A percentile compares a stretch with the other conserved stretches of the same genome.
These are phyloP conservation scores for Tribolium freemani DNA, from an alignment of 2,888 invertebrate species.

Conservation along the genomic window DNA sequence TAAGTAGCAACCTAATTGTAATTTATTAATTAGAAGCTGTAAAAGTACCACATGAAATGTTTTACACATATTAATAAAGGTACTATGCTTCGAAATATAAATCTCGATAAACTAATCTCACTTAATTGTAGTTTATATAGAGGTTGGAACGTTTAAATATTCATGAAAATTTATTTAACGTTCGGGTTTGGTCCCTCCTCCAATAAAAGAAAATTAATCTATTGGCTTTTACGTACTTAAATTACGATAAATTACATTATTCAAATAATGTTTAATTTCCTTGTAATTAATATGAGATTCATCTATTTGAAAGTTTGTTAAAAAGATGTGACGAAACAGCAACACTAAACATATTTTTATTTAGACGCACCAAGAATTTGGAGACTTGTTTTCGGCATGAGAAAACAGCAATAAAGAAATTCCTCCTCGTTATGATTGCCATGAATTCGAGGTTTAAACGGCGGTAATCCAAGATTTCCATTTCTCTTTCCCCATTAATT, in stretches of 20 bases:
- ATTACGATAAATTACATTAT: slow-evolving; percentile 16
- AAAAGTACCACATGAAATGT: background rate
- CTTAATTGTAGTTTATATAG: slow-evolving; percentile 8
- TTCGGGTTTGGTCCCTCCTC: background rate
- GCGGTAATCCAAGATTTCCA: background rate
- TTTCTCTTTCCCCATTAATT: background rate
- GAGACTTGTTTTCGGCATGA: background rate
- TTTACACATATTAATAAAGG: background rate
- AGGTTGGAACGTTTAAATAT: slow-evolving; percentile 5
- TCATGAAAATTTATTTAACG: slow-evolving; percentile 14
- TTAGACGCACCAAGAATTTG: background rate
- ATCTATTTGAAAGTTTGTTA: background rate
- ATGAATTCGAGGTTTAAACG: background rate
- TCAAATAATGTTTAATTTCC: background rate
- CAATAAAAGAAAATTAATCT: slow-evolving; percentile 13
- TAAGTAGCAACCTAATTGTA: background rate
- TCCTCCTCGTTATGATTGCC: background rate
- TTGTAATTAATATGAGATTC: background rate
- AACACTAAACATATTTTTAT: too few relatives aligned
- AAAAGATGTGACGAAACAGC: too few relatives aligned
- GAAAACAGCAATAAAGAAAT: background rate
- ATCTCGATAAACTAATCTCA: slow-evolving; percentile 1
- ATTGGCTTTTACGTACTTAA: slow-evolving; percentile 3
- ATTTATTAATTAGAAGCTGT: background rate
- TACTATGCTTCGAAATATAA: background rate